Base-by-base conservation (phyloP, 2,113 vertebrate genomes). In the Cololabis saira region DNA sequence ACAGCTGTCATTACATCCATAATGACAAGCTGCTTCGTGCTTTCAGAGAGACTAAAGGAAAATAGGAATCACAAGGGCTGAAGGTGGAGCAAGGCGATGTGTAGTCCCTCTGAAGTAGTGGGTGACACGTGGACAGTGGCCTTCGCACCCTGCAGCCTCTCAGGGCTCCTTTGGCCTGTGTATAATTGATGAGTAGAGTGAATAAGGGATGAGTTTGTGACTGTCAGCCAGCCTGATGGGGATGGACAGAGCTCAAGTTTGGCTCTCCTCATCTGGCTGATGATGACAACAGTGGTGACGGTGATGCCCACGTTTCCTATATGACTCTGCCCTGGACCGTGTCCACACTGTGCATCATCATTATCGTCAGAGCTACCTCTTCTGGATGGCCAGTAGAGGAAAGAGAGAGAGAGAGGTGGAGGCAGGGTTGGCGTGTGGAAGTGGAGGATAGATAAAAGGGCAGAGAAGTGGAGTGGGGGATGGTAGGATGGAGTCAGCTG, bases 141-240 rank as follows among this genome's bases (percentile, higher is more conserved):
- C 76, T 69, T 42, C 45, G 75, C 76, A 71, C 78, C 69, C 74
- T 67, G 66, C 67, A 80, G 78, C 88, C 90, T 86, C 85, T 84
- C 90, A 90, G 83, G 78, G 83, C 83, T 89, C 81, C 85, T 88
- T 75, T 90, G 85, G 88, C 80, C 88, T 89, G 87, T 89, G 80
- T 61, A 90, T 92, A 91, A 92, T 89, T 89, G 84, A 91, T 89
- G 87, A 86, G 81, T 63, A 42, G 79, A 77, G 82, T 87, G 89
- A 91, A 90, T 90, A 88, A 91, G 84, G 81, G 71, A 91, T 87
- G 87, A 86, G 68, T 89, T 76, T 86, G 82, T 87, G 89, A 90
- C 81, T 87, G 89, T 86, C 89, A 87, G 83, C 65, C 72, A 55
- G 71, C 60, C 84, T 89, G 76, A 91, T 87, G 76, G 66, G 85